Conservation (phyloP, 2,888 invertebrate genomes). For the Ecdyonurus torrentis region DNA sequence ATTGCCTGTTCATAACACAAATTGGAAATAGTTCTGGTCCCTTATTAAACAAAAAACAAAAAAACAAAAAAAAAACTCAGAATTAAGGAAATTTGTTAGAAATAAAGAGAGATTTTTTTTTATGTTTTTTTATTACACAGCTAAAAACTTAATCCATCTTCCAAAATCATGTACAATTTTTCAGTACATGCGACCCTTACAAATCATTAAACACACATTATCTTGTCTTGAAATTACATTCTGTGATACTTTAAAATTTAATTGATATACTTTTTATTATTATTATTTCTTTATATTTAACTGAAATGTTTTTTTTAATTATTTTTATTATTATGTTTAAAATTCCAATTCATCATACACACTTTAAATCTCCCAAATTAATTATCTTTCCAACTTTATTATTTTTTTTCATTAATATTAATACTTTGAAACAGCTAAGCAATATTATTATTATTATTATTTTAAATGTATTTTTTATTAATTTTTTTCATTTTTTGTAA, state of each 20-base stretch:
- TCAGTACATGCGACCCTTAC: neutral
- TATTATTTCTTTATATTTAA: neutral
- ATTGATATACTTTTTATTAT: neutral
- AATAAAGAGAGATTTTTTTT: no score
- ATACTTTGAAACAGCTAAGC: neutral
- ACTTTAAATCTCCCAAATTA: no score
- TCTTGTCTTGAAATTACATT: neutral
- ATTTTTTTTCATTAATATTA: no score
- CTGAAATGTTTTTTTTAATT: neutral
- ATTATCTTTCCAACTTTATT: no score
- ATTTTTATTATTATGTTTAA: neutral
- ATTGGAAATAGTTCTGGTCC: no score
- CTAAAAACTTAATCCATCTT: neutral
- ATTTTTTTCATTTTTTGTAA: neutral
- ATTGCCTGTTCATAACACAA: no score
- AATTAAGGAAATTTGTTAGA: no score
- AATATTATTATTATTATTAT: no score
- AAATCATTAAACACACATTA: neutral
- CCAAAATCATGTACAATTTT: neutral
- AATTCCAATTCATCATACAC: neutral
- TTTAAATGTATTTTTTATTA: no score
- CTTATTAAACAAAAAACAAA: no score
- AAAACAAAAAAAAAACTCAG: no score
- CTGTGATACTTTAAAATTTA: neutral
- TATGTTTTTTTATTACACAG: neutral